Percentiles rank a stretch among this genome's conserved stretches.
phyloP scores from a whole-genome alignment of 53 echinoderm and acorn worm genomes.

The Glandiceps talaboti region DNA sequence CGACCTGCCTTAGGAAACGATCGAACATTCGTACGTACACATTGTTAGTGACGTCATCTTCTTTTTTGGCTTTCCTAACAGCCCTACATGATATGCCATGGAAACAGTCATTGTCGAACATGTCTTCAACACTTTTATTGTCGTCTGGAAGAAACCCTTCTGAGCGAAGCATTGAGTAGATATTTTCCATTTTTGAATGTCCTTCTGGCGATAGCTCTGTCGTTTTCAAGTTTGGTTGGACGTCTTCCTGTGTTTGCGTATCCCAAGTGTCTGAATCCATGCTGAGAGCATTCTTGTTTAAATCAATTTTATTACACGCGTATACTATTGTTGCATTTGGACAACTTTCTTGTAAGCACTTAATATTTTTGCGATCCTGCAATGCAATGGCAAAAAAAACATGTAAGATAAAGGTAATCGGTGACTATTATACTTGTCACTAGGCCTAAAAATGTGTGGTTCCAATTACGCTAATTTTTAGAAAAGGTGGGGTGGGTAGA shows the following conservation, averaged over 20 bases:
- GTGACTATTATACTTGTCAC: too few species aligned
- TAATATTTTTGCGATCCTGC: not conserved
- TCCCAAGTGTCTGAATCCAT: not conserved
- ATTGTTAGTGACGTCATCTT: not conserved
- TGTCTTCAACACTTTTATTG: not conserved
- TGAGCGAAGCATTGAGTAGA: not conserved
- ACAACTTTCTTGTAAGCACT: not conserved
- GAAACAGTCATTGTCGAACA: not conserved
- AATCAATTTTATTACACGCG: not conserved
- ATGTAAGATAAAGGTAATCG: too few species aligned
- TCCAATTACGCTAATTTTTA: too few species aligned
- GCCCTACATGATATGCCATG: not conserved
- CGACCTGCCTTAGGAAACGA: not conserved
- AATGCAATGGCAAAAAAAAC: too few species aligned
- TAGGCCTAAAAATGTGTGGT: too few species aligned
- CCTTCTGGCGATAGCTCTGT: not conserved
- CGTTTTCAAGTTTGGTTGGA: not conserved
- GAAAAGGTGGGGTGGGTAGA: too few species aligned
- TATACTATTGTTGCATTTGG: not conserved
- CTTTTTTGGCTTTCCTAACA: not conserved
- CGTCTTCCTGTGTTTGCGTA: not conserved
- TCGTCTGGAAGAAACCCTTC: not conserved
- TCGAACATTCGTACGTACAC: not conserved
- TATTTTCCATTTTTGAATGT: not conserved
- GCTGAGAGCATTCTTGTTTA: not conserved